Percentiles rank a stretch among this genome's conserved stretches.
Evolutionary conservation across 1,140 invertebrate genomes (phyloP).

Genomic region (Brachionus angularis): DNA sequence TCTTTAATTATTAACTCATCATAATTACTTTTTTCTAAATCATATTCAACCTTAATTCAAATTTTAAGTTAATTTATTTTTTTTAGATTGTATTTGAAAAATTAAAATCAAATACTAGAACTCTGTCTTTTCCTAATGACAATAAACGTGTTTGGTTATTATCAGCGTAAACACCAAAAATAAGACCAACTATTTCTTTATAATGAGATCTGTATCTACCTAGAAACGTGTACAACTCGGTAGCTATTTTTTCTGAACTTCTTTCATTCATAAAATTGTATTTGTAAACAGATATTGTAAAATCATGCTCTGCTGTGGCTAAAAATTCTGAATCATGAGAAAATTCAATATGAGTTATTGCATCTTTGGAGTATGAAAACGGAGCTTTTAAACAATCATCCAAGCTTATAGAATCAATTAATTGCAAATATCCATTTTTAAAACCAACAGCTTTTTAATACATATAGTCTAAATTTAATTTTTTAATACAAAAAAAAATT

Average conservation of each 20-base stretch:
- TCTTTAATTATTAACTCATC: conserved; percentile 57
- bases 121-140: conserved; percentile 63
- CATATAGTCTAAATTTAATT: conserved; percentile 45
- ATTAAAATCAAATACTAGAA: too few relatives aligned
- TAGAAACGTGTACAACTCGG: conserved; percentile 48
- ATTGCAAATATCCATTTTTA: conserved; percentile 52
- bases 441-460: conserved; percentile 56
- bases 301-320: conserved; percentile 56
- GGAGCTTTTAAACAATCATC: conserved; percentile 51
- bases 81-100: too few relatives aligned
- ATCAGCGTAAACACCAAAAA: conserved; percentile 51
- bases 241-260: conserved; percentile 44
- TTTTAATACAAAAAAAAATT: neutral
- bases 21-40: conserved; percentile 60
- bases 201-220: conserved; percentile 57
- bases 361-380: conserved; percentile 53
- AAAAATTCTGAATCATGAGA: conserved; percentile 55
- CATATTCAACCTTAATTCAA: conserved; percentile 70
- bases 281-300: conserved; percentile 51
- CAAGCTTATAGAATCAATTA: conserved; percentile 55
- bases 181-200: conserved; percentile 54
- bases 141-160: conserved; percentile 46
- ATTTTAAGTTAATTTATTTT: too few relatives aligned
- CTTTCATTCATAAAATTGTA: conserved; percentile 45
- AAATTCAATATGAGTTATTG: conserved; percentile 56